Evolutionary conservation across 2,797 vertebrate genomes (phyloP).

Genomic region (Tragopan temminckii): DNA sequence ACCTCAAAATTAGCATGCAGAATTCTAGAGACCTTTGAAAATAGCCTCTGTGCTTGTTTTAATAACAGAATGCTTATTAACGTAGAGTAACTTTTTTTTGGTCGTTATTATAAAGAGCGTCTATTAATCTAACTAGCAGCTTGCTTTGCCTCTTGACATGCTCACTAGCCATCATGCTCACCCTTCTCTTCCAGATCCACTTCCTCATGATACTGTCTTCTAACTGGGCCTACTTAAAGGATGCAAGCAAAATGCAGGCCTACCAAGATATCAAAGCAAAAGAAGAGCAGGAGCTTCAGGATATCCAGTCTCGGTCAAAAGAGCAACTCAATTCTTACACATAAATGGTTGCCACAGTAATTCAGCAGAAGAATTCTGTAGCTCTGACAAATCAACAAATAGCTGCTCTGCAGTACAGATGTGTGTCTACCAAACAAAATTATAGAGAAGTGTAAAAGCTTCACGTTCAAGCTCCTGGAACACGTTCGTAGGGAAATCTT

Average conservation of each 20-base stretch:
- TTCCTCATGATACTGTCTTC: slow-evolving; percentile 99
- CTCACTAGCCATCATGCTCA: slow-evolving; percentile 97
- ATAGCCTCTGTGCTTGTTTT: slow-evolving; percentile 70
- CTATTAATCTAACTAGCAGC: slow-evolving; percentile 91
- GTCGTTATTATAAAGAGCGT: slow-evolving; percentile 56
- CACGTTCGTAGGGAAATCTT: slow-evolving; percentile 82
- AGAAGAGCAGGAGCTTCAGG: slow-evolving; percentile 99
- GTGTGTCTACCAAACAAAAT: slow-evolving; percentile 88
- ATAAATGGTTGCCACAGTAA: slow-evolving; percentile 86
- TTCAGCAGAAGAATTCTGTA: slow-evolving; percentile 85
- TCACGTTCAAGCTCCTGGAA: slow-evolving; percentile 86
- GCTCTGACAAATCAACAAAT: slow-evolving; percentile 87
- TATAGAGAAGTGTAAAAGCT: slow-evolving; percentile 86
- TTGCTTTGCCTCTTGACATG: slow-evolving; percentile 95
- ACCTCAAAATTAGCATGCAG: slow-evolving; percentile 77
- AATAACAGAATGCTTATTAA: slow-evolving; percentile 75
- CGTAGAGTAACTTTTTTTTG: slow-evolving; percentile 74
- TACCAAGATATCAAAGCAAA: slow-evolving; percentile 99
- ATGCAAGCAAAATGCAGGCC: slow-evolving; percentile 98
- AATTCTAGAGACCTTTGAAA: slow-evolving; percentile 45
- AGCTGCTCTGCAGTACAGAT: slow-evolving; percentile 89
- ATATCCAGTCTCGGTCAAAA: slow-evolving; percentile 99
- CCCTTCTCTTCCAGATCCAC: slow-evolving; percentile 99
- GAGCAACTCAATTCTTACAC: slow-evolving; percentile 99
- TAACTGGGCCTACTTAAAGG: slow-evolving; percentile 99